Evolutionary conservation across 2,888 invertebrate genomes (phyloP).

Genomic region (Baccha elongata): DNA sequence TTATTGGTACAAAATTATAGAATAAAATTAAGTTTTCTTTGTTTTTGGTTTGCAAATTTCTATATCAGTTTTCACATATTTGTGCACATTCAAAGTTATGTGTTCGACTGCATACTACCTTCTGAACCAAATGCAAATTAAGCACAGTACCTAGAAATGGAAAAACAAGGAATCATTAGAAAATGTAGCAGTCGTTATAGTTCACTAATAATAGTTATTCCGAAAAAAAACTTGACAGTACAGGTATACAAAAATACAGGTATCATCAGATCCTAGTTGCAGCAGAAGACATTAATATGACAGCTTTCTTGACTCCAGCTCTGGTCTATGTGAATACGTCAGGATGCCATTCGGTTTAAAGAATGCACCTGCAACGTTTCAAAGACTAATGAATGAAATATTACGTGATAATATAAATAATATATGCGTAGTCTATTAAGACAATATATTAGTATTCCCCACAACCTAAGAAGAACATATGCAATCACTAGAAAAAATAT

Average conservation of each 20-base stretch:
- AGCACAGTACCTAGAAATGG: too few relatives aligned
- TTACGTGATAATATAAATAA: slow-evolving; percentile 43
- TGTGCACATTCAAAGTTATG: too few relatives aligned
- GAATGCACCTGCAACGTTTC: slow-evolving; percentile 58
- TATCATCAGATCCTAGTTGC: slow-evolving; percentile 61
- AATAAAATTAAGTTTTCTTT: too few relatives aligned
- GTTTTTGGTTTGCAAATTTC: too few relatives aligned
- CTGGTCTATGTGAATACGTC: slow-evolving; percentile 60
- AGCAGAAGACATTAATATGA: slow-evolving; percentile 59
- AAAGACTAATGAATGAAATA: slow-evolving; percentile 50
- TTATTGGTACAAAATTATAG: too few relatives aligned
- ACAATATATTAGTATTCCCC: slow-evolving; percentile 51
- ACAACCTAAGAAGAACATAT: slow-evolving; percentile 55
- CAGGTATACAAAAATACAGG: slow-evolving; percentile 42
- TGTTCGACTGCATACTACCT: too few relatives aligned
- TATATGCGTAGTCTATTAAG: too few relatives aligned
- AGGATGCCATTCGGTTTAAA: slow-evolving; percentile 66
- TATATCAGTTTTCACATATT: too few relatives aligned
- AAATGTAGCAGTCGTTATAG: slow-evolving; percentile 23
- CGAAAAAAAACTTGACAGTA: background rate
- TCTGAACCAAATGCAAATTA: too few relatives aligned
- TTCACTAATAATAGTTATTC: slow-evolving; percentile 31
- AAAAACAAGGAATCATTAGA: slow-evolving; percentile 23
- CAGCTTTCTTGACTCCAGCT: slow-evolving; percentile 57
- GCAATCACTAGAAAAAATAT: slow-evolving; percentile 49